These are phyloP conservation scores for Druon quercuslanigerum DNA, from an alignment of 1,140 invertebrate species.

Conservation along the genomic window DNA sequence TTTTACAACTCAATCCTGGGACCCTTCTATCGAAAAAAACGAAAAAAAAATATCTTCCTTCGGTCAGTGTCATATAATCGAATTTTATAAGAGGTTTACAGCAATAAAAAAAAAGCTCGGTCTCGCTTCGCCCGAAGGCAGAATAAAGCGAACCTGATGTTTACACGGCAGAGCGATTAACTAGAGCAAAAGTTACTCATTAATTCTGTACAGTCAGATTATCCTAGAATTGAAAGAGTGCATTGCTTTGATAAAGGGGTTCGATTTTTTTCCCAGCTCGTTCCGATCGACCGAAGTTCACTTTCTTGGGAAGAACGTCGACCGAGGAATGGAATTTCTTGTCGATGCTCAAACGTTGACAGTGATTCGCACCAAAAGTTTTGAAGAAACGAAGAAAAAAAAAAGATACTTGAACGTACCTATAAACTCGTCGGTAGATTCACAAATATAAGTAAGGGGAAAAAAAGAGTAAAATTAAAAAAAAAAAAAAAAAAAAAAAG, in stretches of 20 bases:
- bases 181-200: constrained; percentile 11
- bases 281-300: constrained; percentile 10
- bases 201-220: constrained; percentile 32
- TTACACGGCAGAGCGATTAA: constrained; percentile 30
- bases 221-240: constrained; percentile 31
- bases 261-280: not conserved
- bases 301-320: not conserved
- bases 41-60: constrained; percentile 46
- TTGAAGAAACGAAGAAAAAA: constrained; percentile 3
- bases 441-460: not conserved
- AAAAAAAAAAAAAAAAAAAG: not conserved
- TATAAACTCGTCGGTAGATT: not conserved
- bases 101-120: constrained; percentile 40
- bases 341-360: not conserved
- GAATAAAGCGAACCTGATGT: constrained; percentile 34
- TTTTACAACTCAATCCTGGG: constrained; percentile 38
- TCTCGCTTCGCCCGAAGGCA: constrained; percentile 32
- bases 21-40: constrained; percentile 42
- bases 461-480: too few relatives aligned
- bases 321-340: constrained; percentile 2
- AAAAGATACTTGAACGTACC: not conserved
- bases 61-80: constrained; percentile 59
- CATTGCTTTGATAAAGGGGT: not conserved
- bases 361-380: constrained; percentile 20
- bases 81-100: constrained; percentile 58